A percentile compares a stretch with the other conserved stretches of the same genome.
These are phyloP conservation scores for Simalia tracyae DNA, from an alignment of 2,797 vertebrate genomes.

Conservation along the genomic window DNA sequence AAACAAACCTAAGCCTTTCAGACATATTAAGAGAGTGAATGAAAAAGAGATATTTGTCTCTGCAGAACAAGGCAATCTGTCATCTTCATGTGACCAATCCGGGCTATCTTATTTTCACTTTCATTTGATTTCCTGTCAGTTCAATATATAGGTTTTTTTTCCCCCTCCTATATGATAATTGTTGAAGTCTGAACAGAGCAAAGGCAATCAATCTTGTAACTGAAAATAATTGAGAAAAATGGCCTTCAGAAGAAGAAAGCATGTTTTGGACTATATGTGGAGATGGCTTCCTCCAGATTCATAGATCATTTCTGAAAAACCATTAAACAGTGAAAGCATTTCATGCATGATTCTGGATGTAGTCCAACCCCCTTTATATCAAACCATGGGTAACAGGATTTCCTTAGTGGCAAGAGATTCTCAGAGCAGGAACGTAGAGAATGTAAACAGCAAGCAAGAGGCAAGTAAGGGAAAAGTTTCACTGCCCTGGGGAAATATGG, in stretches of 20 bases:
- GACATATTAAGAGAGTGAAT: not conserved
- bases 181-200: not conserved
- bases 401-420: not conserved
- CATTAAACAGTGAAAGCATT: not conserved
- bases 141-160: not conserved
- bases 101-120: not conserved
- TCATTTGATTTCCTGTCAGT: not conserved
- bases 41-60: not conserved
- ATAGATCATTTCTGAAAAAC: not conserved
- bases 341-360: not conserved
- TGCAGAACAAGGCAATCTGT: not conserved
- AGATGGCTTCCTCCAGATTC: not conserved
- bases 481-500: not conserved
- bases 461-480: not conserved
- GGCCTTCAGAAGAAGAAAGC: not conserved
- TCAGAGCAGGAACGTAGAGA: not conserved
- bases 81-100: not conserved
- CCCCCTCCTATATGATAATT: not conserved
- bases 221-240: not conserved
- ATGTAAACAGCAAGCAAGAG: not conserved
- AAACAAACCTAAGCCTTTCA: not conserved
- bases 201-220: not conserved
- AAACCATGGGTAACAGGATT: not conserved
- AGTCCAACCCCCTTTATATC: not conserved
- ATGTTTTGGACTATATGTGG: not conserved